These are phyloP conservation scores for Busseola fusca DNA, from an alignment of 2,888 invertebrate genomes.

Conservation along the genomic window DNA sequence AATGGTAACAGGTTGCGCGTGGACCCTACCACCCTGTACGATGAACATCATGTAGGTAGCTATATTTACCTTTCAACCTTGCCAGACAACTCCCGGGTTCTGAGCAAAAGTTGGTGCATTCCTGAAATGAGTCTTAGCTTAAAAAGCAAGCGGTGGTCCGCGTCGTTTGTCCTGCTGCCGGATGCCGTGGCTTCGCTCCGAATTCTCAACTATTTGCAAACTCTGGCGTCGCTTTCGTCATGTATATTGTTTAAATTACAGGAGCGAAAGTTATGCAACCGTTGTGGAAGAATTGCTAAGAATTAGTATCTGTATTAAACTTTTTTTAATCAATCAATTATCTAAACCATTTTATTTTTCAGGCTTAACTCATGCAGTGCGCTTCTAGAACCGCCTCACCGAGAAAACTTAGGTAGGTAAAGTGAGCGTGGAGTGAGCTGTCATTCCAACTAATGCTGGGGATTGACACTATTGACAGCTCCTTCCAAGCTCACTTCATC, in stretches of 20 bases:
- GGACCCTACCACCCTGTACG: not conserved
- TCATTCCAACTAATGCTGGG: too few relatives aligned
- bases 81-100: constrained; percentile 4
- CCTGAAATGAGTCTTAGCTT: constrained; percentile 39
- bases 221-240: constrained; percentile 16
- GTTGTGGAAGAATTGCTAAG: not conserved
- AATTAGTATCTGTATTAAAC: not conserved
- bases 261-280: not conserved
- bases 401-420: too few relatives aligned
- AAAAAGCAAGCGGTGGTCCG: constrained; percentile 36
- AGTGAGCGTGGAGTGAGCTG: too few relatives aligned
- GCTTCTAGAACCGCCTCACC: too few relatives aligned
- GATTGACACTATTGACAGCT: too few relatives aligned
- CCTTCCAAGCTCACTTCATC: too few relatives aligned
- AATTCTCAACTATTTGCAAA: constrained; percentile 50
- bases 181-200: constrained; percentile 22
- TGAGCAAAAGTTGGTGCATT: constrained; percentile 36
- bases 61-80: constrained; percentile 9
- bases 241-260: not conserved
- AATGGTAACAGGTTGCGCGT: too few relatives aligned
- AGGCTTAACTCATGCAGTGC: too few relatives aligned
- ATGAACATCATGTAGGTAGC: not conserved
- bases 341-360: not conserved
- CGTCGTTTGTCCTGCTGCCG: constrained; percentile 49
- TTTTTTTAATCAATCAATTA: not conserved